phyloP scores from a whole-genome alignment of 2,797 vertebrate species.

The Coregonus suidteri region DNA sequence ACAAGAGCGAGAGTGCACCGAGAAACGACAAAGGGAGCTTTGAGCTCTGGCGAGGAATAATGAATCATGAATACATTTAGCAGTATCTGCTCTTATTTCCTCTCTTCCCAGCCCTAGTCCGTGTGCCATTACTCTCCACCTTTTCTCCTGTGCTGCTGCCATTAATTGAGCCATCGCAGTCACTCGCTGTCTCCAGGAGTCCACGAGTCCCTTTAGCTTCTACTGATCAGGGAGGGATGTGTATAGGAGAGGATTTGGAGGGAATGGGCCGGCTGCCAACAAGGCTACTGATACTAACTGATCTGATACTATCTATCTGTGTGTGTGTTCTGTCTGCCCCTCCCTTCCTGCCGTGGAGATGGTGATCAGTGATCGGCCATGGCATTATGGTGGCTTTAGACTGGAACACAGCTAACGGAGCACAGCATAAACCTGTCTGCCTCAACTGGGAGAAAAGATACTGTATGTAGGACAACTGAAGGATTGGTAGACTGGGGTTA shows the following conservation, averaged over 20 bases:
- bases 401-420: too few relatives aligned
- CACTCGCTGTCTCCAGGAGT: conserved; percentile 44
- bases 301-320: background rate
- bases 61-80: conserved; percentile 79
- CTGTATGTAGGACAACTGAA: conserved; percentile 44
- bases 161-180: conserved; percentile 72
- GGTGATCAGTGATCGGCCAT: background rate
- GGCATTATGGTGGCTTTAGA: background rate
- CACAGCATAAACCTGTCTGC: too few relatives aligned
- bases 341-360: background rate
- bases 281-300: background rate
- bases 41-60: conserved; percentile 68
- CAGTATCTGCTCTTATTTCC: conserved; percentile 75
- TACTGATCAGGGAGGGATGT: background rate
- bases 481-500: conserved; percentile 46
- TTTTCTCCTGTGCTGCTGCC: conserved; percentile 63
- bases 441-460: conserved; percentile 47
- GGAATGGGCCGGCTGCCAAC: background rate
- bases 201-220: conserved; percentile 1
- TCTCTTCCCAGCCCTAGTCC: conserved; percentile 35
- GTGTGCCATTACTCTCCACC: conserved; percentile 43
- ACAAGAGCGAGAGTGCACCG: conserved; percentile 46
- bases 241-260: background rate
- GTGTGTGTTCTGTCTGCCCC: background rate
- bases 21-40: conserved; percentile 40